Conservation (phyloP, 2,797 vertebrate species). For the Scomberomorus guttatus region DNA sequence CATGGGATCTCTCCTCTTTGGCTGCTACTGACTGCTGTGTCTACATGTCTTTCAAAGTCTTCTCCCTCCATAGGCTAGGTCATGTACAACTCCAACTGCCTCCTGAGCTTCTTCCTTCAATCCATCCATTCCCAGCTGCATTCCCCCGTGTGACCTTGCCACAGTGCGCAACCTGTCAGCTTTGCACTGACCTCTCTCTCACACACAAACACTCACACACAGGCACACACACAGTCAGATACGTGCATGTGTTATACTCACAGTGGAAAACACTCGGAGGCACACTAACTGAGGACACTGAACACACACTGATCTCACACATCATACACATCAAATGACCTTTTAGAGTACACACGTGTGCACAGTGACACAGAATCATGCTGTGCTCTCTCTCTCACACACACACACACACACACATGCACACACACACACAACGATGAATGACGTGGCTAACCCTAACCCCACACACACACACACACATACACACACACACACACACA, state of each 20-base stretch:
- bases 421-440: not conserved
- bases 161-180: conserved; percentile 59
- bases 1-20: conserved; percentile 27
- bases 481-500: conserved; percentile 24
- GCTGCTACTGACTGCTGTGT: conserved; percentile 20
- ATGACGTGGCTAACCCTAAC: too few species aligned
- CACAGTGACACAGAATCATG: not conserved
- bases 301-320: conserved; percentile 7
- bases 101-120: conserved; percentile 36
- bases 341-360: conserved; percentile 8
- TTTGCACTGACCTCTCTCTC: conserved; percentile 63
- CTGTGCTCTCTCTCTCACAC: not conserved
- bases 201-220: not conserved
- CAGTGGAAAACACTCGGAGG: conserved; percentile 9
- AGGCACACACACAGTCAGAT: not conserved
- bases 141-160: conserved; percentile 72
- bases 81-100: conserved; percentile 16
- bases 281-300: not conserved
- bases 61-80: conserved; percentile 49
- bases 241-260: conserved; percentile 6
- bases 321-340: conserved; percentile 17
- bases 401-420: not conserved
- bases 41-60: conserved; percentile 62
- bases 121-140: conserved; percentile 65
- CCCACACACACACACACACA: not conserved